These are phyloP conservation scores for Heptranchias perlo DNA, from an alignment of 2,113 vertebrate genomes.

Conservation along the genomic window DNA sequence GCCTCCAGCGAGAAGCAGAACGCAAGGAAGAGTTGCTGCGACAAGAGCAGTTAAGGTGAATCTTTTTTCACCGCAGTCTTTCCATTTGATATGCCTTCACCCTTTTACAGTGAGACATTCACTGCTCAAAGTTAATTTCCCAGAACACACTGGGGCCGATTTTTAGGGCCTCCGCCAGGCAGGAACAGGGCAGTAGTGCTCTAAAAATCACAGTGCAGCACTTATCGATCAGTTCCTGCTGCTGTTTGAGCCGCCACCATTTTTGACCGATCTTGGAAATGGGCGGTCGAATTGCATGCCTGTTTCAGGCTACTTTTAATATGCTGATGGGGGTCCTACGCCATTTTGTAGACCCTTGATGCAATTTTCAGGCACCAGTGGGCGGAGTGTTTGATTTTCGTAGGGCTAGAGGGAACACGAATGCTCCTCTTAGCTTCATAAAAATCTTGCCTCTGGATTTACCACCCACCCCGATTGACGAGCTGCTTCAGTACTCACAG, in stretches of 20 bases:
- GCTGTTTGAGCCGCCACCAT: not conserved
- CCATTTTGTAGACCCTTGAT: not conserved
- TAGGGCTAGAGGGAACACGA: no score
- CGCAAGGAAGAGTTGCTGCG: slow-evolving; percentile 55
- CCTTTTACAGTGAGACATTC: not conserved
- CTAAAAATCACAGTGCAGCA: no score
- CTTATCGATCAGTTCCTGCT: not conserved
- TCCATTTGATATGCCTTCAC: not conserved
- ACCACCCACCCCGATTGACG: not conserved
- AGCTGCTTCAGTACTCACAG: not conserved
- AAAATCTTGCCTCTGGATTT: not conserved
- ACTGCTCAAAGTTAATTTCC: not conserved
- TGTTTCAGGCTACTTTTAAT: not conserved
- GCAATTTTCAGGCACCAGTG: not conserved
- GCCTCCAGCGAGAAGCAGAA: slow-evolving; percentile 59
- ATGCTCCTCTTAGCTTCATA: not conserved
- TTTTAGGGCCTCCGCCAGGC: not conserved
- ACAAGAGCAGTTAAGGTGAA: slow-evolving; percentile 41
- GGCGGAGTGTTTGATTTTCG: no score
- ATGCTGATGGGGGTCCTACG: not conserved
- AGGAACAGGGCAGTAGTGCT: no score
- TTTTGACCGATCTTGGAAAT: not conserved
- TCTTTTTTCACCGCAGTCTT: not conserved
- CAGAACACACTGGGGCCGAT: not conserved
- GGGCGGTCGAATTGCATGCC: not conserved